Base-by-base conservation (phyloP, 2,113 vertebrate species). In the Coryphaenoides rupestris region DNA sequence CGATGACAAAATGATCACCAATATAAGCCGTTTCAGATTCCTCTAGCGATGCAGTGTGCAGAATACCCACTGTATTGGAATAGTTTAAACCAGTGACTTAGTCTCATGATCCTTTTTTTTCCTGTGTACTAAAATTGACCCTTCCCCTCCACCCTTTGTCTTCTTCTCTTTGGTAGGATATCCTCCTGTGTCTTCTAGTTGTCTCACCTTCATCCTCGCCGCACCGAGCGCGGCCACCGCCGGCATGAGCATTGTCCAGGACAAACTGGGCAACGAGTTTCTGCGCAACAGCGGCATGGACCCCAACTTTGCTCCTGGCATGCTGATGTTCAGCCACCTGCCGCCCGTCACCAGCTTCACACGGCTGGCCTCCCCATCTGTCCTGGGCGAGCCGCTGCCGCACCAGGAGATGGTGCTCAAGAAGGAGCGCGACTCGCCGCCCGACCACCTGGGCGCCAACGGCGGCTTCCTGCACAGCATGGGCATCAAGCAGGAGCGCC, bases 311-410 rank as follows among this genome's bases (percentile, higher is more conserved):
- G 88, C 95, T 72, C 93, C 91, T 73, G 86, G 94, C 83, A 95
- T 96, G 95, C 92, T 95, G 69, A 95, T 98, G 95, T 97, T 98
- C 89, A 97, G 94, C 88, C 95, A 97, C 90, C 93, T 98, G 70
- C 95, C 95, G 50, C 95, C 95, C 21, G 95, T 98, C 87, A 93
- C 95, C 92, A 97, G 95, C 90, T 97, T 98, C 81, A 93, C 95
- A n/a, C 91, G 94, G 69, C 91, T 95, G 75, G 89, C 95, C 66
- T 93, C 93, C 49, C 92, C 90, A 84, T 84, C 93, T 15, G 88
- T 93, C 67, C 88, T 92, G 91, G 90, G 89, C 26, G 93, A 93
- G 52, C 76, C 90, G 70, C 88, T 93, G 52, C 76, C 90, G 70
- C 88, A 89, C 65, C 95, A 95, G 88, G 95, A 98, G 90, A 89